Evolutionary conservation across 1,140 invertebrate species (phyloP).

Genomic region (Harpegnathos saltator): DNA sequence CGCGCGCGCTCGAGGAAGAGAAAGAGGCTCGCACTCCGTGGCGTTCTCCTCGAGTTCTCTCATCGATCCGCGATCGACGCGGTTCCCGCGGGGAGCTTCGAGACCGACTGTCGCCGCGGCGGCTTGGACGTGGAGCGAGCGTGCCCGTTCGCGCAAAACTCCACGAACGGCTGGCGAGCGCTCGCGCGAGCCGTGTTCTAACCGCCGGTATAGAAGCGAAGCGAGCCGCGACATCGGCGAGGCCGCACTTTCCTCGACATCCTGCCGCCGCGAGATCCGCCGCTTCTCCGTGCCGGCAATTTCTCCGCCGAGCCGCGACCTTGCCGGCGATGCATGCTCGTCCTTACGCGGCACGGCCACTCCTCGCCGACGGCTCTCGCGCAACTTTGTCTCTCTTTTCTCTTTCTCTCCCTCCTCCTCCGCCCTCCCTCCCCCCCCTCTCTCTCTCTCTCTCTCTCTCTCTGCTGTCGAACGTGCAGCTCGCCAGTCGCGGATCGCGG

Average conservation of each 20-base stretch:
- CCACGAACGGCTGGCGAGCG: too few species aligned
- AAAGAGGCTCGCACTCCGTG: too few species aligned
- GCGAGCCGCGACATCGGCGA: constrained; percentile 27
- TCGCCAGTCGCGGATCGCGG: constrained; percentile 13
- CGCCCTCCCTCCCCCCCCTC: neutral
- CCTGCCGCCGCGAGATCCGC: neutral
- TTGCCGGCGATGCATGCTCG: constrained; percentile 61
- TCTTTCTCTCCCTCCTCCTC: neutral
- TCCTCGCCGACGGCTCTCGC: constrained; percentile 35
- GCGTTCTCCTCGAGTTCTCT: neutral
- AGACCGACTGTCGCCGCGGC: constrained; percentile 22
- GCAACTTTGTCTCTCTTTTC: constrained; percentile 21
- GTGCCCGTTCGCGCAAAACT: constrained; percentile 8
- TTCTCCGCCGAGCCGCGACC: constrained; percentile 66
- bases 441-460: neutral
- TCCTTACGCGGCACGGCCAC: constrained; percentile 10
- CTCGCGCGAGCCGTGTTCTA: too few species aligned
- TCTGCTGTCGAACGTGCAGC: neutral
- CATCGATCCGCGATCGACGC: constrained; percentile 12
- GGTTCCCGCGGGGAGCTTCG: neutral
- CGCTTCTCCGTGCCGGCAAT: constrained; percentile 43
- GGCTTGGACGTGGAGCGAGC: neutral
- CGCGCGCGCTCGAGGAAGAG: too few species aligned
- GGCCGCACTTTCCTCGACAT: constrained; percentile 60
- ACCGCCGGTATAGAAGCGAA: constrained; percentile 13